Conservation (phyloP, 2,113 vertebrate species). For the Nycticryphes semicollaris region DNA sequence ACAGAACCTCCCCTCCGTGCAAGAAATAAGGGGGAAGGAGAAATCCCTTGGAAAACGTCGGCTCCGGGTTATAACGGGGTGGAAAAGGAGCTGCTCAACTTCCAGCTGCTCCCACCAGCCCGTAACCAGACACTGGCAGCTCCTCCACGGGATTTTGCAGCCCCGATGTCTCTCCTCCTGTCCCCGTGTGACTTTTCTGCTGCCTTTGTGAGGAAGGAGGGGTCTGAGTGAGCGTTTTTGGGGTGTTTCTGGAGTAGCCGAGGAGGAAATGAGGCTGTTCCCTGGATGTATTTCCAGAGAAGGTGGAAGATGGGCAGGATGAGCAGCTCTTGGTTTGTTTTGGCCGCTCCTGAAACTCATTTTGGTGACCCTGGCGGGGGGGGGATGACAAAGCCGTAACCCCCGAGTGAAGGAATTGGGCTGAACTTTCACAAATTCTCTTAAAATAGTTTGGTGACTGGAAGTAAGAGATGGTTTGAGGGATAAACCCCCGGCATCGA, state of each 20-base stretch:
- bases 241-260: too few species aligned
- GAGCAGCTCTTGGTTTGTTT: neutral
- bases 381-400: neutral
- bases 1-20: neutral
- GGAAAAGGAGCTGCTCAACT: neutral
- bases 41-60: neutral
- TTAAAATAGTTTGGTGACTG: neutral
- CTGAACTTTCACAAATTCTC: neutral
- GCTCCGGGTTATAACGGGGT: accelerated
- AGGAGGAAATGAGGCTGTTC: neutral
- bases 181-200: neutral
- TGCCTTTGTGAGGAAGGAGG: neutral
- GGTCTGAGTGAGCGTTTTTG: neutral
- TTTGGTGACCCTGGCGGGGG: neutral
- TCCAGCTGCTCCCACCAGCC: neutral
- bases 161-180: neutral
- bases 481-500: too few species aligned
- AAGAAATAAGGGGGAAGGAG: accelerated
- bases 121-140: neutral
- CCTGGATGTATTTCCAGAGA: neutral
- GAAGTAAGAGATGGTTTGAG: neutral
- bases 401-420: neutral
- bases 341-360: neutral
- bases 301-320: too few species aligned
- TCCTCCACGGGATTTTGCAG: neutral